Evolutionary conservation across 2,113 vertebrate genomes (phyloP).

Genomic region (Myotis davidii): DNA sequence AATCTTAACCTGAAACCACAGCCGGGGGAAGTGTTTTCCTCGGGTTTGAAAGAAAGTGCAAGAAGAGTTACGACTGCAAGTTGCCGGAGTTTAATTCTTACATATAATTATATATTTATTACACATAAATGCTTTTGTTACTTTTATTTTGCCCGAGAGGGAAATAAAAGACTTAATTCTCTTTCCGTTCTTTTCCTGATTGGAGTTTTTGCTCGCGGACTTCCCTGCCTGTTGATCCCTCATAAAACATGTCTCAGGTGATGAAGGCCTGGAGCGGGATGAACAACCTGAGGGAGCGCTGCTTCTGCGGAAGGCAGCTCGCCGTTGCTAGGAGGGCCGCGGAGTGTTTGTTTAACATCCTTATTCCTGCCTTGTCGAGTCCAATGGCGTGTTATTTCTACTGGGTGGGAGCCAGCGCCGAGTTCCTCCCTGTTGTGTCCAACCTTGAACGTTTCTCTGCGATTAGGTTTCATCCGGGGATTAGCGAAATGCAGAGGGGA

Average conservation of each 20-base stretch:
- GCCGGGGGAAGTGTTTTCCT: slow-evolving; percentile 24
- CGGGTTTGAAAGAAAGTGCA: not conserved
- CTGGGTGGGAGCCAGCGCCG: slow-evolving; percentile 65
- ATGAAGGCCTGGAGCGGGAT: slow-evolving; percentile 21
- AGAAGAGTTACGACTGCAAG: not conserved
- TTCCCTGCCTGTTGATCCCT: slow-evolving; percentile 19
- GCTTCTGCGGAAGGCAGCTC: not conserved
- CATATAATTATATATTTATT: slow-evolving; percentile 50
- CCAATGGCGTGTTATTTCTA: slow-evolving; percentile 72
- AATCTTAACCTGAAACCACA: slow-evolving; percentile 3
- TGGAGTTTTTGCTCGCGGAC: slow-evolving; percentile 30
- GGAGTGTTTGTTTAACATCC: slow-evolving; percentile 62
- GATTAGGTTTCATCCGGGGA: slow-evolving; percentile 78
- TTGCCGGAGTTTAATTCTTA: slow-evolving; percentile 56
- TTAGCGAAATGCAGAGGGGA: slow-evolving; percentile 72
- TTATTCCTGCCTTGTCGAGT: slow-evolving; percentile 21
- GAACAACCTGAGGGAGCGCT: slow-evolving; percentile 17
- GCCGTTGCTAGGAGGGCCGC: not conserved
- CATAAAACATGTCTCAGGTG: slow-evolving; percentile 62
- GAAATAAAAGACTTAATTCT: slow-evolving; percentile 65
- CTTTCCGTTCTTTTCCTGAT: slow-evolving; percentile 62
- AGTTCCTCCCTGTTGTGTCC: slow-evolving; percentile 65
- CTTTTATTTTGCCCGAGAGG: slow-evolving; percentile 67
- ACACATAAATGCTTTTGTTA: slow-evolving; percentile 51
- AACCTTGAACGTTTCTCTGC: slow-evolving; percentile 72